Conservation (phyloP, 2,113 vertebrate genomes). For the Lamprologus callipterus region DNA sequence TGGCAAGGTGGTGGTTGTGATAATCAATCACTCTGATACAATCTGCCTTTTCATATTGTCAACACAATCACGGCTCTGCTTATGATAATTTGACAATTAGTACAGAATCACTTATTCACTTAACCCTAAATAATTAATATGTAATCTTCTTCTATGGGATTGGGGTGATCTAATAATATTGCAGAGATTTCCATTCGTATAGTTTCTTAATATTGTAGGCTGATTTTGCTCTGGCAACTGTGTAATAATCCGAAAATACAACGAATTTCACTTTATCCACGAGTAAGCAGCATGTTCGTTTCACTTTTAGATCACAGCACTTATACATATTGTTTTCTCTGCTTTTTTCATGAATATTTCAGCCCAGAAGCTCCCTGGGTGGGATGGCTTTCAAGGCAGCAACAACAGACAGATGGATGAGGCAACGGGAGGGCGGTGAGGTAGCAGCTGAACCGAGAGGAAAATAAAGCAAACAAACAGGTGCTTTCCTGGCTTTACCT, state of each 20-base stretch:
- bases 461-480: background rate
- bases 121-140: background rate
- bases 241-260: background rate
- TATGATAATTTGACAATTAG: background rate
- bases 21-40: background rate
- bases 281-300: background rate
- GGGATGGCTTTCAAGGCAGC: background rate
- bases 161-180: background rate
- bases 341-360: constrained; percentile 26
- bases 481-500: background rate
- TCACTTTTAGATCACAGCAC: background rate
- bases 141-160: background rate
- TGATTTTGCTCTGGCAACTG: background rate
- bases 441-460: background rate
- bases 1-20: background rate
- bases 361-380: background rate
- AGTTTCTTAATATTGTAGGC: background rate
- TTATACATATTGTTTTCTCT: background rate
- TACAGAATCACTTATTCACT: background rate
- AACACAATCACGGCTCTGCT: background rate
- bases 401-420: constrained; percentile 23
- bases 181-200: background rate
- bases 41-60: background rate
- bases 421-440: constrained; percentile 2
- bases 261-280: background rate